Conservation (phyloP, 2,797 vertebrate genomes). For the Arnoldichthys spilopterus region DNA sequence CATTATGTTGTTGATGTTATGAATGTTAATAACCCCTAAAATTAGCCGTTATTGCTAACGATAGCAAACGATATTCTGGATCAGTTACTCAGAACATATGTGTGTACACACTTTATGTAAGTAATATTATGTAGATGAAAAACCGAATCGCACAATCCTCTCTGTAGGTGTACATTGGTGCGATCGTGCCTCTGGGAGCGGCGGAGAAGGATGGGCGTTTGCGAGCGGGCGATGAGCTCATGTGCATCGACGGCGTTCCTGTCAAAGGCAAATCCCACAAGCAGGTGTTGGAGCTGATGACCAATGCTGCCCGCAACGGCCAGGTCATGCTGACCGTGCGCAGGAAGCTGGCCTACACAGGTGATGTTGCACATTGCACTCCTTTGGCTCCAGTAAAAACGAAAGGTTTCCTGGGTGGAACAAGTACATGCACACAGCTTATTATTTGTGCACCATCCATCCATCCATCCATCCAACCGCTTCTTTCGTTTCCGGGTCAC, state of each 20-base stretch:
- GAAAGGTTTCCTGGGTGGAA: too few relatives aligned
- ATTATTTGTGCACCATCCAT: too few relatives aligned
- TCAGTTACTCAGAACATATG: too few relatives aligned
- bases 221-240: slow-evolving; percentile 92
- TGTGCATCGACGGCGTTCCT: slow-evolving; percentile 92
- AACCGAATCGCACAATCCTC: too few relatives aligned
- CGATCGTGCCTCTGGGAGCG: slow-evolving; percentile 93
- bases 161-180: slow-evolving; percentile 93
- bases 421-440: too few relatives aligned
- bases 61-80: too few relatives aligned
- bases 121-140: too few relatives aligned
- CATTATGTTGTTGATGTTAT: background rate
- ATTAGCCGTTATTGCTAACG: too few relatives aligned
- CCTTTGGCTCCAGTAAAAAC: too few relatives aligned
- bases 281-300: slow-evolving; percentile 97
- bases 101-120: too few relatives aligned
- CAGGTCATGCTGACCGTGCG: slow-evolving; percentile 95
- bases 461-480: too few relatives aligned
- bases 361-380: slow-evolving; percentile 73
- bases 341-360: slow-evolving; percentile 84
- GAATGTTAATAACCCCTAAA: background rate
- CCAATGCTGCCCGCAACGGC: slow-evolving; percentile 93
- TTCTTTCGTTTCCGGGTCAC: too few relatives aligned
- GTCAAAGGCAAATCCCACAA: slow-evolving; percentile 97
- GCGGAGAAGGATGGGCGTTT: slow-evolving; percentile 95